Conservation (phyloP, 1,140 invertebrate species). For the Aphidius ervi region DNA sequence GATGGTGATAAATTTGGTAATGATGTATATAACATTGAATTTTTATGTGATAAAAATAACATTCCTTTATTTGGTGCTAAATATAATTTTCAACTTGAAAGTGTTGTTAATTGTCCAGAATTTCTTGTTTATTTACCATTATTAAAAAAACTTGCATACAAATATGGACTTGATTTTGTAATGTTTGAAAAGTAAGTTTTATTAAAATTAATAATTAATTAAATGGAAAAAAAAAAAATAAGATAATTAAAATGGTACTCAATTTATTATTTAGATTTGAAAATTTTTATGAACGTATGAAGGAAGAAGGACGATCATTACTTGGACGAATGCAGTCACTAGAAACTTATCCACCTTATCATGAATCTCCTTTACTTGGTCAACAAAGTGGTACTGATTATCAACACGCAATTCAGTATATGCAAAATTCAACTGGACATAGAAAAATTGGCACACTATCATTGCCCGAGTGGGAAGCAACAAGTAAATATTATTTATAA, state of each 20-base stretch:
- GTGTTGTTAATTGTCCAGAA: constrained; percentile 96
- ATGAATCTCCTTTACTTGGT: constrained; percentile 57
- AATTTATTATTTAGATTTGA: constrained; percentile 59
- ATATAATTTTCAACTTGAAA: constrained; percentile 94
- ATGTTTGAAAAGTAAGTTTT: constrained; percentile 52
- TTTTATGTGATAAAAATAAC: constrained; percentile 67
- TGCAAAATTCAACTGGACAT: constrained; percentile 49
- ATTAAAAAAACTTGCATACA: constrained; percentile 76
- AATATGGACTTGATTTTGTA: constrained; percentile 71
- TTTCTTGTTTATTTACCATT: constrained; percentile 93
- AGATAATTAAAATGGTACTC: background rate
- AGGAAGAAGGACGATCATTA: constrained; percentile 49
- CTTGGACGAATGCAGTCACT: constrained; percentile 66
- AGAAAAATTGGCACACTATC: constrained; percentile 76
- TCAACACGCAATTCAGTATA: constrained; percentile 64
- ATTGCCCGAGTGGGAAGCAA: constrained; percentile 89
- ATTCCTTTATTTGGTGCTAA: constrained; percentile 89
- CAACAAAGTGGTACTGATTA: constrained; percentile 63
- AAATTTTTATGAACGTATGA: constrained; percentile 71
- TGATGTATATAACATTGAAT: constrained; percentile 78
- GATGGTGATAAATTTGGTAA: constrained; percentile 75
- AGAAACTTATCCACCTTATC: constrained; percentile 58
- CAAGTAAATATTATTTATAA: constrained; percentile 62
- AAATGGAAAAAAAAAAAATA: constrained; percentile 35
- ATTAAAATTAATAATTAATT: constrained; percentile 53